Base-by-base conservation (phyloP, 2,113 vertebrate species). In the Cyanoramphus novaezelandiae region DNA sequence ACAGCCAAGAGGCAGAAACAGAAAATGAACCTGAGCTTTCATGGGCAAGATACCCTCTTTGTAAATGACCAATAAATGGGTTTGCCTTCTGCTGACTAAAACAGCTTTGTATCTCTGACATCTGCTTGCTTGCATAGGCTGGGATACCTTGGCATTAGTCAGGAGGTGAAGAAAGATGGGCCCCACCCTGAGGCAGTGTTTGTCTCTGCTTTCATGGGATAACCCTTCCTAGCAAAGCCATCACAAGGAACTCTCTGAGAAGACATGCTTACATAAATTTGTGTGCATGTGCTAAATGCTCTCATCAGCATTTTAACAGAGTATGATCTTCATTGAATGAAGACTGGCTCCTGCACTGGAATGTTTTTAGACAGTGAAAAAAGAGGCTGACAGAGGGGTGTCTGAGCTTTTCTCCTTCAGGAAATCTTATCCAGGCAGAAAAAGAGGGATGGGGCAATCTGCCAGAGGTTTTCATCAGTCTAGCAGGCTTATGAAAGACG, bases 111-210 rank as follows among this genome's bases (percentile, higher is more conserved):
- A 94, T 92, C 90, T 83, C 59, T 57, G 52, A 53, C 17, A 90
- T 94, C 86, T 81, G 79, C 82, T 92, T 94, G 68, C 71, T 86
- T 83, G 92, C 95, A 80, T 16, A 49, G 49, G 27, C 59, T 86
- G 20, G 71, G n/a, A 41, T 57, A 83, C 43, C 49, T 43, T 14
- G 53, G 28, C 20, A 37, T 95, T 63, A 93, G 49, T 94, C 79
- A 92, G 64, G 35, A 90, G 25, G 17, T 78, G 25, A 5, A 63
- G 76, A 74, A 86, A 70, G 68, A 90, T 0, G 4, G 10, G 41
- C 83, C 46, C 41, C 59, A 75, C 71, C 80, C 79, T 29, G 41
- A 80, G 63, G 59, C 49, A 74, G 11, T n/a, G 11, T 70, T 88
- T 46, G 24, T 60, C 52, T 65, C 60, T 49, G 59, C 59, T 92